Evolutionary conservation across 2,113 vertebrate species (phyloP).

Genomic region (Chlorodrepanis virens): DNA sequence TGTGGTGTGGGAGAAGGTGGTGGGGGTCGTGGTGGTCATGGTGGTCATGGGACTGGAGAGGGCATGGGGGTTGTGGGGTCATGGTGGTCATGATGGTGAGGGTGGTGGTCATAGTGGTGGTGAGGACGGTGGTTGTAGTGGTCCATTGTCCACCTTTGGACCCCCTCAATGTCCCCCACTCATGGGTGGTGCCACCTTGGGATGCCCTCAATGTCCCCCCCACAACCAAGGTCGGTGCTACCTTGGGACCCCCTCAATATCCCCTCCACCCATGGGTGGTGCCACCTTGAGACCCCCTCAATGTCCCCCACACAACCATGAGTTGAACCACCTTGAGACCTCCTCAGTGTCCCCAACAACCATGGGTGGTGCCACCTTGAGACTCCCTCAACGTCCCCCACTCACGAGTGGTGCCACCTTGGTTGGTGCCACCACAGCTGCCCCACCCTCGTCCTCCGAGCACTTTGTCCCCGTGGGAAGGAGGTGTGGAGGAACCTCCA

Average conservation of each 20-base stretch:
- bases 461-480: neutral
- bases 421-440: neutral
- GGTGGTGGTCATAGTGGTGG: too few relatives aligned
- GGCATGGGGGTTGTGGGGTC: too few relatives aligned
- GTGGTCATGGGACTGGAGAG: too few relatives aligned
- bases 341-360: neutral
- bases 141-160: neutral
- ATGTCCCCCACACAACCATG: too few relatives aligned
- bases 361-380: too few relatives aligned
- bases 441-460: too few relatives aligned
- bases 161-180: neutral
- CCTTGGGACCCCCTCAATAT: too few relatives aligned
- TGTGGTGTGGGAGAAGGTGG: too few relatives aligned
- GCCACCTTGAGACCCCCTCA: neutral
- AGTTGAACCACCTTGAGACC: neutral
- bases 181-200: too few relatives aligned
- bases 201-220: neutral
- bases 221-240: too few relatives aligned
- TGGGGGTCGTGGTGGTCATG: neutral
- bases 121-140: neutral
- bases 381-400: too few relatives aligned
- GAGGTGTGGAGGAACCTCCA: neutral
- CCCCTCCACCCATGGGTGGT: too few relatives aligned
- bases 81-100: neutral
- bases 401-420: accelerated